Conservation (phyloP, 2,797 vertebrate species). For the Pteronotus mesoamericanus region DNA sequence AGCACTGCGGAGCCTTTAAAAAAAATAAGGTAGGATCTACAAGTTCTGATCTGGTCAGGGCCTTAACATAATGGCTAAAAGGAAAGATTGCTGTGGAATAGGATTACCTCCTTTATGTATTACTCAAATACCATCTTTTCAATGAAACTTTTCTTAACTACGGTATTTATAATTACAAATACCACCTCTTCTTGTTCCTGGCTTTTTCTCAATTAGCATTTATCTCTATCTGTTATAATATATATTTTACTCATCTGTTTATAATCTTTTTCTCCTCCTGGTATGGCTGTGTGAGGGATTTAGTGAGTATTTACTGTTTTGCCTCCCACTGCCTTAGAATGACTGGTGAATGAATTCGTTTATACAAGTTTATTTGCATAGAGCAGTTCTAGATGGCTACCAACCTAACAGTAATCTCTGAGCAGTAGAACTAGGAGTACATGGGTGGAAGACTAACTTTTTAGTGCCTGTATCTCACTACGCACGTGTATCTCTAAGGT, state of each 20-base stretch:
- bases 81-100: background rate
- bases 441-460: background rate
- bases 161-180: background rate
- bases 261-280: background rate
- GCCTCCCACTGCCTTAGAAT: background rate
- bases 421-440: background rate
- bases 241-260: background rate
- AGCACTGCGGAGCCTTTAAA: background rate
- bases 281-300: background rate
- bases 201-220: background rate
- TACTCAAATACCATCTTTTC: background rate
- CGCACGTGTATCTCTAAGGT: background rate
- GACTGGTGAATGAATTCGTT: background rate
- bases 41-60: background rate
- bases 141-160: background rate
- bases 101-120: background rate
- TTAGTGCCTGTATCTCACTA: background rate
- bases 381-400: background rate
- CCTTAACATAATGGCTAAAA: background rate
- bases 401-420: background rate
- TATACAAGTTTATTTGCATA: background rate
- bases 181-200: background rate
- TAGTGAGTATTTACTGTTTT: background rate
- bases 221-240: background rate
- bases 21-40: background rate